Percentiles rank a stretch among this genome's conserved stretches.
phyloP scores from a whole-genome alignment of 2,797 vertebrate species.

The Lutjanus campechanus region DNA sequence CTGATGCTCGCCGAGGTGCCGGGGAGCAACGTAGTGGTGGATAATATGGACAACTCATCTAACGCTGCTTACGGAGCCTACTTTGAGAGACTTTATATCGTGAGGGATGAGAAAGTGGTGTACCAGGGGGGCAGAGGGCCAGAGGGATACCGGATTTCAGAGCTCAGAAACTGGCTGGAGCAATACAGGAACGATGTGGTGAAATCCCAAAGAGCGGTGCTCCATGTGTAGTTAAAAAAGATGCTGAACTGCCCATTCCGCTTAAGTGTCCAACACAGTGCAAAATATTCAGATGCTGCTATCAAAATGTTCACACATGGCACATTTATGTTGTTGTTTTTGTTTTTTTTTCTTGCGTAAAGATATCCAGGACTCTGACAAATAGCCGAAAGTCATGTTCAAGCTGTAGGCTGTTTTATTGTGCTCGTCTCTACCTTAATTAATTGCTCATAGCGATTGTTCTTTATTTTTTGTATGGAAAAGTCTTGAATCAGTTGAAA shows the following conservation, averaged over 20 bases:
- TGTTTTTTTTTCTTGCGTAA: slow-evolving; percentile 39
- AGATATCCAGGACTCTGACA: slow-evolving; percentile 60
- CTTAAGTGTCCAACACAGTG: slow-evolving; percentile 66
- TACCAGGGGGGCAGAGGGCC: slow-evolving; percentile 97
- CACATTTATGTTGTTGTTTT: slow-evolving; percentile 58
- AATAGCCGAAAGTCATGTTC: slow-evolving; percentile 55
- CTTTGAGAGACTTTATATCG: slow-evolving; percentile 96
- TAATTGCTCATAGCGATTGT: slow-evolving; percentile 62
- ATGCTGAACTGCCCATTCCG: slow-evolving; percentile 47
- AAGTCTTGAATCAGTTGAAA: slow-evolving; percentile 63
- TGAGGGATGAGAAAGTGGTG: slow-evolving; percentile 91
- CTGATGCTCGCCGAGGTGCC: slow-evolving; percentile 91
- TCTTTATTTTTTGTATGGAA: slow-evolving; percentile 66
- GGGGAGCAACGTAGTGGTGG: slow-evolving; percentile 92
- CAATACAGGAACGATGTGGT: slow-evolving; percentile 88
- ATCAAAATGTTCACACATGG: slow-evolving; percentile 63
- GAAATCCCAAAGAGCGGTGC: slow-evolving; percentile 82
- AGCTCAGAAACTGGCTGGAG: slow-evolving; percentile 94
- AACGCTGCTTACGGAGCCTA: slow-evolving; percentile 98
- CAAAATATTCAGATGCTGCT: slow-evolving; percentile 81
- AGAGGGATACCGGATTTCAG: slow-evolving; percentile 96
- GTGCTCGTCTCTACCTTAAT: slow-evolving; percentile 67
- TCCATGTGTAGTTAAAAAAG: slow-evolving; percentile 87
- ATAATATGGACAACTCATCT: slow-evolving; percentile 97
- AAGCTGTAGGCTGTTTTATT: slow-evolving; percentile 54